These are phyloP conservation scores for Babyrousa celebensis DNA, from an alignment of 2,797 vertebrate genomes.

Conservation along the genomic window DNA sequence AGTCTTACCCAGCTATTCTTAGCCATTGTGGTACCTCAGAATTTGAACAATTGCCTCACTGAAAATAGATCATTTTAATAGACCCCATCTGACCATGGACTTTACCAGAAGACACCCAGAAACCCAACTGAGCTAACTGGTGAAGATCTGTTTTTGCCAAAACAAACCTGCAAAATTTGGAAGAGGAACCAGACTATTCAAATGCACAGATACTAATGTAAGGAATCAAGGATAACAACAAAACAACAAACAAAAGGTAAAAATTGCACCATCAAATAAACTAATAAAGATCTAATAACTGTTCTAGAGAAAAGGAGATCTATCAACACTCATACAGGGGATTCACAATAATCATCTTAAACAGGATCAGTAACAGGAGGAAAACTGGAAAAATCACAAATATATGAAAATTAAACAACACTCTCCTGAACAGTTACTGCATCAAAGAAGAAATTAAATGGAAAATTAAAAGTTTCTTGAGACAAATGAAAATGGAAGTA, in stretches of 20 bases:
- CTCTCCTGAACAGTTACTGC: no score
- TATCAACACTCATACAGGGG: background rate
- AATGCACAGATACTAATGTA: background rate
- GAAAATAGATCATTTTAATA: background rate
- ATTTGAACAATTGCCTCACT: background rate
- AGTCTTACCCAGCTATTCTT: background rate
- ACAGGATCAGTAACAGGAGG: no score
- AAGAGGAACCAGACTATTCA: background rate
- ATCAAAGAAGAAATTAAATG: no score
- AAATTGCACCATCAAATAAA: background rate
- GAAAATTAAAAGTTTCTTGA: no score
- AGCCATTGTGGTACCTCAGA: background rate
- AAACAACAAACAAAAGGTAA: background rate
- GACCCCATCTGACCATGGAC: no score
- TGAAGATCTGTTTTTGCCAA: background rate
- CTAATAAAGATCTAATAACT: background rate
- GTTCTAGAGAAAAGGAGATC: background rate
- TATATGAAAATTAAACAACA: no score
- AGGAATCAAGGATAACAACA: background rate
- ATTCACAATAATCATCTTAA: slow-evolving; percentile 5
- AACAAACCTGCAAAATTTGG: background rate
- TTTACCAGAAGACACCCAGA: background rate
- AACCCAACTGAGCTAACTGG: background rate
- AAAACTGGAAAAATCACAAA: no score
- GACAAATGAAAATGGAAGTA: no score